Percentiles rank a stretch among this genome's conserved stretches.
Conservation (phyloP, 2,888 invertebrate genomes). For the Phragmatobia fuliginosa region DNA sequence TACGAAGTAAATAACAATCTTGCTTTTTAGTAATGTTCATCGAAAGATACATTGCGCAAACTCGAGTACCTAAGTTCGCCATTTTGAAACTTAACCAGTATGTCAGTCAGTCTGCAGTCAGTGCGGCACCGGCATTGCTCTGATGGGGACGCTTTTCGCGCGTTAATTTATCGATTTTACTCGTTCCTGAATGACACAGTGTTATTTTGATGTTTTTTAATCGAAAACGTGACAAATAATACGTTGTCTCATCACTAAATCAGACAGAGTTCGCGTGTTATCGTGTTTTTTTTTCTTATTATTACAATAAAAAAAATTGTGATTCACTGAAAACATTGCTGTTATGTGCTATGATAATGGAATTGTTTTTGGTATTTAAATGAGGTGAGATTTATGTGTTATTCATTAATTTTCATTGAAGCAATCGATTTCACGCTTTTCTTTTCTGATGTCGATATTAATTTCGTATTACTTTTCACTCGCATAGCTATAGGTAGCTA, state of each 20-base stretch:
- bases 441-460: conserved; percentile 33
- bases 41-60: conserved; percentile 67
- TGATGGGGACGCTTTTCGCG: conserved; percentile 58
- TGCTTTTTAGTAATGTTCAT: conserved; percentile 19
- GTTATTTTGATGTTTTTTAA: conserved; percentile 74
- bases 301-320: conserved; percentile 33
- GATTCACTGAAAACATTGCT: conserved; percentile 51
- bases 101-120: conserved; percentile 66
- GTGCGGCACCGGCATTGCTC: conserved; percentile 67
- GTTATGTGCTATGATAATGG: conserved; percentile 46
- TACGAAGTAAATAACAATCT: conserved; percentile 20
- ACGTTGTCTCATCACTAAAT: conserved; percentile 47
- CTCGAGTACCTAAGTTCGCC: conserved; percentile 62
- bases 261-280: conserved; percentile 56
- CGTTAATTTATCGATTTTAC: conserved; percentile 66
- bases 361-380: conserved; percentile 60
- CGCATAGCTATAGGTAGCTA: background rate
- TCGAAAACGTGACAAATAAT: conserved; percentile 71
- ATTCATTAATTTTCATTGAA: conserved; percentile 28
- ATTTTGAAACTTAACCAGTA: conserved; percentile 61
- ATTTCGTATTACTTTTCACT: conserved; percentile 5
- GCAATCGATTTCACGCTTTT: conserved; percentile 16
- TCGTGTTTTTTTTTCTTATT: conserved; percentile 56
- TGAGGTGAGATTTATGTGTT: conserved; percentile 59
- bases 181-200: conserved; percentile 53